Evolutionary conservation across 2,888 invertebrate genomes (phyloP), one percentile per base, ranked within the genome.

Genomic region (Colostygia pectinataria): DNA sequence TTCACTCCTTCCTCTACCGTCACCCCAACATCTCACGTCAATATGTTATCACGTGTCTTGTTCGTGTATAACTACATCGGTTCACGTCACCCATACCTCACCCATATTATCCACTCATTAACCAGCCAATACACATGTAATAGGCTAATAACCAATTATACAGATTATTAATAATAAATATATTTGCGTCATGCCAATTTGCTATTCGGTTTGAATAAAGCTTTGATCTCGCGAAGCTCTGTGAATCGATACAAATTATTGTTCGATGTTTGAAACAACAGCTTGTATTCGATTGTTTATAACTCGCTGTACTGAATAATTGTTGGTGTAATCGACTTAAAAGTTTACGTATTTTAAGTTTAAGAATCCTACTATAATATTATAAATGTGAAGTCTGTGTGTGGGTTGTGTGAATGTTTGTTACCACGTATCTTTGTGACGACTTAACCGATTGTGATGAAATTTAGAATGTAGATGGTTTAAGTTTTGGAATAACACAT

Each of bases 111-210:
- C 76, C 77, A 70, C 76, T 78, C 77, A 83, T 83, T 84, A 86
- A 80, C 71, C 70, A 77, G 69, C 71, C 74, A 65, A 71, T 77
- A 79, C 77, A 77, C 77, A 74, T 69, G 81, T 74, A 60, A 65
- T 42, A 77, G 71, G 81, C 74, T 84, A 88, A 86, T 86, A 84
- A 85, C 80, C 89, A 90, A 89, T 88, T 87, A 88, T 78, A 83
- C 76, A 80, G 85, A 85, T 86, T 88, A 84, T 37, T 44, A 44
- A 40, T 50, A 44, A 83, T 83, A 82, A 81, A 83, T 44, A 83
- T 83, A 85, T 85, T 83, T 74, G 76, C 76, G 74, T 71, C 74
- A 77, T 80, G 72, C 77, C 80, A 79, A 86, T 86, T 80, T 78
- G 74, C 76, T 71, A 80, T 80, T 81, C 71, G 63, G 63, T 67